Base-by-base conservation (phyloP, 35 echinoderm and acorn worm genomes). In the Diadema setosum region DNA sequence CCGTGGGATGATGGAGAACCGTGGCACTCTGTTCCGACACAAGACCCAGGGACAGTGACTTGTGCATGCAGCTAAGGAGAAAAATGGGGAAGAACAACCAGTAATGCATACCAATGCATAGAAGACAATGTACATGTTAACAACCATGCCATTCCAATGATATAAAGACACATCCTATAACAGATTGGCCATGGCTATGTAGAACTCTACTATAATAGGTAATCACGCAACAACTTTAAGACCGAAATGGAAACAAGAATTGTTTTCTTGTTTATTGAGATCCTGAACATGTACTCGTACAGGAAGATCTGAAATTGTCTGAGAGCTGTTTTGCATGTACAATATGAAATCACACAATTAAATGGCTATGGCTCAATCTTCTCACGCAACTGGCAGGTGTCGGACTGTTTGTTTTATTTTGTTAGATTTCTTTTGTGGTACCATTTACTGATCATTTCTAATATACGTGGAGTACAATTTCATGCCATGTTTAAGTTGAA, bases 1-100 rank as follows among this genome's bases (percentile, higher is more conserved):
- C 73, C 16, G 73, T 78, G 73, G 73, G 73, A 35, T 78, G 73
- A 78, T 78, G 73, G 73, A 5, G 73, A n/a, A 78, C 73, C 73
- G 44, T 41, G 44, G 27, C 48, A 52, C 73, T 43, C 73, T 29
- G 27, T 67, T 34, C 29, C 37, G 63, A 9, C 16, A 15, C 27
- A 67, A 4, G 63, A 67, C 37, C 63, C 37, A 33, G 63, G 20
- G 37, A 34, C 63, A 60, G 57, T 60, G 57, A n/a, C 9, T 24
- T 60, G 63, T 60, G 63, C 29, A 67, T 32, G 63, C 63, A 67
- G 63, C 63, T 67, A 67, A 67, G 63, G 8, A 29, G 63, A 27
- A 15, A 16, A 67, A 34, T 33, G 63, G 36, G n/a, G 37, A 34
- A 31, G 17, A 11, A n/a, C 5, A 16, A 60, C n/a, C n/a, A n/a